Conservation (phyloP, 2,797 vertebrate species). For the Amazona finschi region DNA sequence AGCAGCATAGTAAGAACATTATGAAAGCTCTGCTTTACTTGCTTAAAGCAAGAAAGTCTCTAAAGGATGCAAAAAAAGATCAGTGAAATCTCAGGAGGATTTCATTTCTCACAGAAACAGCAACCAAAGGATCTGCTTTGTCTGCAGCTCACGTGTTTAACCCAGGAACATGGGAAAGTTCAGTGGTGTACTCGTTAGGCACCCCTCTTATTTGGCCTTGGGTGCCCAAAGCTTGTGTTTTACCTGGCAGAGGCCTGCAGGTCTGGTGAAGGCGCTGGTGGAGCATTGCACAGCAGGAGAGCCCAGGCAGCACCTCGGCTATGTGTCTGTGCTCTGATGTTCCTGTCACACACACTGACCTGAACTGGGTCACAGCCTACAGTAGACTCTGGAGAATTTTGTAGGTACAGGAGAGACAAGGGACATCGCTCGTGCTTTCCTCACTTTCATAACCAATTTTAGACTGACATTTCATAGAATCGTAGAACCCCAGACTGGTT, state of each 20-base stretch:
- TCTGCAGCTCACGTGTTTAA: neutral
- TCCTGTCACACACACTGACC: neutral
- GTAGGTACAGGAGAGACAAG: neutral
- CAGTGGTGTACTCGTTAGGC: neutral
- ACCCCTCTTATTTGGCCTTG: neutral
- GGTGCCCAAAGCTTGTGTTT: neutral
- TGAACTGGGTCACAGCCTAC: neutral
- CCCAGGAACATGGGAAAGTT: neutral
- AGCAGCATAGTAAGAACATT: neutral
- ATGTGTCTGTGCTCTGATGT: neutral
- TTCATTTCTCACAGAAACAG: neutral
- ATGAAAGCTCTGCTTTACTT: neutral
- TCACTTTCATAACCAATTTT: neutral
- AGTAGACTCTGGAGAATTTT: neutral
- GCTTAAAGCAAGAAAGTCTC: neutral
- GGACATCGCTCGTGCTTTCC: neutral
- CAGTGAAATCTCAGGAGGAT: neutral
- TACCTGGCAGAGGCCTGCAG: neutral
- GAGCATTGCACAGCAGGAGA: neutral
- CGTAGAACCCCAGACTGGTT: neutral
- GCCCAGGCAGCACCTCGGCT: neutral
- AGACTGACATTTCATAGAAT: neutral
- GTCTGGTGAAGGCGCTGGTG: rapidly evolving
- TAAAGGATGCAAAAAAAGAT: neutral
- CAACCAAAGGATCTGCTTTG: neutral